These are phyloP conservation scores for Leucoraja erinaceus DNA, from an alignment of 2,113 vertebrate genomes.

Conservation along the genomic window DNA sequence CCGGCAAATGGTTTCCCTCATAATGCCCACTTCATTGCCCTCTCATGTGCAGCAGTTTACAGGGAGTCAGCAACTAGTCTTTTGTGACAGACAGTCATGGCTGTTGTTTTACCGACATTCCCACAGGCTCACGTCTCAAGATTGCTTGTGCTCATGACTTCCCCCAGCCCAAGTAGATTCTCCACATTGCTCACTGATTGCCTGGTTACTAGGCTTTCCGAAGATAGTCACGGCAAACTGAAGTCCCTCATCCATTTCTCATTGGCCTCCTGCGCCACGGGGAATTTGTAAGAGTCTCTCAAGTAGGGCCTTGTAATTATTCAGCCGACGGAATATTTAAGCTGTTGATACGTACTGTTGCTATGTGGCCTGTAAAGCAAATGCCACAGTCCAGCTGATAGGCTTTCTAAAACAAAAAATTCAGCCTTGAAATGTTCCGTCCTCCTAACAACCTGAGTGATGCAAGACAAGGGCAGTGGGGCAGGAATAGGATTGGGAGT, in stretches of 20 bases:
- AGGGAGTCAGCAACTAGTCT: not conserved
- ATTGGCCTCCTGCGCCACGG: not conserved
- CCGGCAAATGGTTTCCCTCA: too few relatives aligned
- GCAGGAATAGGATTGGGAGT: not conserved
- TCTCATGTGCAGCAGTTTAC: not conserved
- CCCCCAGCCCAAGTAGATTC: not conserved
- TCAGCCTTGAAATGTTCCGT: not conserved
- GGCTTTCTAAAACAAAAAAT: not conserved
- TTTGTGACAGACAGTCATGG: not conserved
- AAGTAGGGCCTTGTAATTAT: constrained; percentile 33
- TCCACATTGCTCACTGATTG: constrained; percentile 22
- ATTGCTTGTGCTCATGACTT: not conserved
- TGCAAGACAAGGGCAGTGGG: not conserved
- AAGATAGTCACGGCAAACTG: not conserved
- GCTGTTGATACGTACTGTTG: constrained; percentile 23
- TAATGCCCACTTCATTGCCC: not conserved
- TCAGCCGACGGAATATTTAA: not conserved
- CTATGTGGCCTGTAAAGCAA: constrained; percentile 35
- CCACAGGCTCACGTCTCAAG: not conserved
- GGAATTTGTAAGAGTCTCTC: constrained; percentile 25
- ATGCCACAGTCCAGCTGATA: constrained; percentile 32
- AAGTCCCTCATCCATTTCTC: not conserved
- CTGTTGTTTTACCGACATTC: not conserved
- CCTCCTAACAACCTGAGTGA: not conserved
- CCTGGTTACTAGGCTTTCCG: not conserved